Percentiles rank a stretch among this genome's conserved stretches.
Conservation (phyloP, 2,888 invertebrate species). For the Tenthredo livida region DNA sequence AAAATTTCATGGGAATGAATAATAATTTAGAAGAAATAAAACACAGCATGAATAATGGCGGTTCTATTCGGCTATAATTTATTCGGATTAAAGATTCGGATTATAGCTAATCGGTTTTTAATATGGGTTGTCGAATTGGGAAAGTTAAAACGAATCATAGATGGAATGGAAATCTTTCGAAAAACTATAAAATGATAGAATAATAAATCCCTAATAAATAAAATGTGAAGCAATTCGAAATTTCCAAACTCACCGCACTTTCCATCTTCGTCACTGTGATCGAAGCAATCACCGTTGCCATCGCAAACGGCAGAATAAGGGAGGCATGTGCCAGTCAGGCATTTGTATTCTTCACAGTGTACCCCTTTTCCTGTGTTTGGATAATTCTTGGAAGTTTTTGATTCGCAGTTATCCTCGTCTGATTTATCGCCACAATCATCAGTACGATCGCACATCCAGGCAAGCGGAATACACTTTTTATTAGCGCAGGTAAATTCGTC, state of each 20-base stretch:
- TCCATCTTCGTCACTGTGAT: constrained; percentile 86
- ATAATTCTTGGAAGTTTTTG: constrained; percentile 58
- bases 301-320: constrained; percentile 84
- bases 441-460: constrained; percentile 82
- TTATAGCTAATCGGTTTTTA: background rate
- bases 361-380: background rate
- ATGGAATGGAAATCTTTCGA: background rate
- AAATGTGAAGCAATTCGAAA: background rate
- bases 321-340: constrained; percentile 84
- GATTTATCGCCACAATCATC: constrained; percentile 87
- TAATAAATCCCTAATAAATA: background rate
- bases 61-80: background rate
- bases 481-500: constrained; percentile 81
- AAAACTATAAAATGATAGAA: background rate
- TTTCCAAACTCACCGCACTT: constrained; percentile 79
- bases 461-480: constrained; percentile 81
- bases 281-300: constrained; percentile 82
- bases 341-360: constrained; percentile 79
- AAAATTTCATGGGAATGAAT: background rate
- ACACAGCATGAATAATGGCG: background rate
- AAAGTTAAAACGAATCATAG: background rate
- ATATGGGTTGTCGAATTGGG: background rate
- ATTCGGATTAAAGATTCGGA: background rate
- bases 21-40: background rate
- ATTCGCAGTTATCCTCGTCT: constrained; percentile 81